Evolutionary conservation across 1,140 invertebrate genomes (phyloP).

Genomic region (Bemisia tabaci): DNA sequence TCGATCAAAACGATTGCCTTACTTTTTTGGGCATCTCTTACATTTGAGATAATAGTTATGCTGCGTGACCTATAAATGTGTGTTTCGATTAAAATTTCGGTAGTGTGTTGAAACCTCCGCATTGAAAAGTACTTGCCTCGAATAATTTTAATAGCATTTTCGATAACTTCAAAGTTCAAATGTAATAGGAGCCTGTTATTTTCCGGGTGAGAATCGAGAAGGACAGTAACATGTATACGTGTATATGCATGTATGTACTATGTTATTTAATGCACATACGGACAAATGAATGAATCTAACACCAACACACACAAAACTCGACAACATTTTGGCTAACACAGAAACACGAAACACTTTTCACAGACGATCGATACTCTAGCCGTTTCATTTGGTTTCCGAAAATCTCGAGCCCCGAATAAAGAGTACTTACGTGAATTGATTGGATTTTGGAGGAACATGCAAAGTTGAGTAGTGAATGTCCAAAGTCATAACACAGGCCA

Average conservation of each 20-base stretch:
- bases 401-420: constrained; percentile 13
- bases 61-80: too few species aligned
- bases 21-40: too few species aligned
- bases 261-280: background rate
- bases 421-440: constrained; percentile 65
- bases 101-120: too few species aligned
- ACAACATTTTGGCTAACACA: background rate
- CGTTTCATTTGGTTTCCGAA: constrained; percentile 4
- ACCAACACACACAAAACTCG: background rate
- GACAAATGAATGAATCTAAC: background rate
- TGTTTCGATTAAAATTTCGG: too few species aligned
- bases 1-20: too few species aligned
- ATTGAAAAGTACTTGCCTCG: too few species aligned
- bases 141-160: too few species aligned
- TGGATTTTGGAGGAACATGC: constrained; percentile 51
- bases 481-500: constrained; percentile 47
- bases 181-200: too few species aligned
- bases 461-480: constrained; percentile 46
- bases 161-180: too few species aligned
- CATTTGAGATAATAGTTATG: too few species aligned
- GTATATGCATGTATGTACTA: too few species aligned
- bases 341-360: constrained; percentile 14
- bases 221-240: background rate
- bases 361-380: constrained; percentile 7
- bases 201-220: too few species aligned